Evolutionary conservation across 2,113 vertebrate genomes (phyloP), one percentile per base, ranked within the genome.

Genomic region (Cololabis saira): DNA sequence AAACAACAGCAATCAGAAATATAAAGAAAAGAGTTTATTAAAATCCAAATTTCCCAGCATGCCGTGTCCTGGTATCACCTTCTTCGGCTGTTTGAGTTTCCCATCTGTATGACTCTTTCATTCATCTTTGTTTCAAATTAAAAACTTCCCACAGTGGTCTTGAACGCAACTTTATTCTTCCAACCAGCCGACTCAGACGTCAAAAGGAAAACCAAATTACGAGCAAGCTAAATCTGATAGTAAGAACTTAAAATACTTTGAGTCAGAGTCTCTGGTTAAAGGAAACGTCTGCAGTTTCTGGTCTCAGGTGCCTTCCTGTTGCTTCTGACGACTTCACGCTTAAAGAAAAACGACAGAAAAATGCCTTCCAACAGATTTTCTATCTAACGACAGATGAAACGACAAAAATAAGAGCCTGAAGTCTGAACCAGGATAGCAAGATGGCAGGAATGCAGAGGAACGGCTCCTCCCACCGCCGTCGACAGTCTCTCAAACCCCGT

Each of bases 1-100:
- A 11, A 37, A 37, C 1, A 12, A 27, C 0, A 11, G 1, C 6
- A 2, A 15, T 2, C 62, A 50, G 12, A 66, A 78, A 61, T 0
- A 37, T 67, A 75, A 61, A 22, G 61, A 61, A 18, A 0, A 5
- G 6, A 5, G 6, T 82, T 84, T 78, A 87, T 84, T 84, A 49
- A 56, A 80, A 74, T 48, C 30, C 10, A 5, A 54, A 53, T 42
- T 44, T 62, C 33, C 56, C 56, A 69, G 24, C 45, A 69, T 60
- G 66, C 56, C 66, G 10, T 37, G 48, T 16, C 19, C 33, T 5
- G 51, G 27, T 2, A 12, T n/a, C 11, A 10, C 6, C 33, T 37
- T 37, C 33, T 2, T 5, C 19, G 42, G 40, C 55, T 57, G 33
- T 1, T 37, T 37, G 33, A n/a, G 44, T 8, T 17, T n/a, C 5